These are phyloP conservation scores for Cygnus atratus DNA, from an alignment of 2,113 vertebrate genomes.

Conservation along the genomic window DNA sequence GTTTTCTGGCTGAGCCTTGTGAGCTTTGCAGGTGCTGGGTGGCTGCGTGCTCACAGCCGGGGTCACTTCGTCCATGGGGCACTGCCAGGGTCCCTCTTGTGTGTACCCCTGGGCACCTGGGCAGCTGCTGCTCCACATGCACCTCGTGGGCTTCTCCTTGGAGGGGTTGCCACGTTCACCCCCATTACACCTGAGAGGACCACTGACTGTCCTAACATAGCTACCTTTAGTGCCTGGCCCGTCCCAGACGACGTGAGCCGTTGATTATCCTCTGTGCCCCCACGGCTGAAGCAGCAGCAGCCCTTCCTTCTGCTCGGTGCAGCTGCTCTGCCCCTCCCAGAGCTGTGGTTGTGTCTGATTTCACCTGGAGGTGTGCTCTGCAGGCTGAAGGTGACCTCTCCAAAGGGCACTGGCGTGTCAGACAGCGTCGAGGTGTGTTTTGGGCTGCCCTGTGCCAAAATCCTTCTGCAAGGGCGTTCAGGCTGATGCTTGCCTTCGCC, in stretches of 20 bases:
- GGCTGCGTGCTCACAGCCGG: neutral
- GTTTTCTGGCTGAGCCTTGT: neutral
- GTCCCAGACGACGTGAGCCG: neutral
- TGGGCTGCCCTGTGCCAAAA: neutral
- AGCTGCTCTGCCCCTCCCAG: neutral
- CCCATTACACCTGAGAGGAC: neutral
- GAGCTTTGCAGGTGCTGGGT: neutral
- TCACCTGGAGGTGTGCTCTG: neutral
- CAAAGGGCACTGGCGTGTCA: neutral
- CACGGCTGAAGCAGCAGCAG: neutral
- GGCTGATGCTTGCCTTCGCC: neutral
- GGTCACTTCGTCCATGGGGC: neutral
- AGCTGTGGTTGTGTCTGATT: neutral
- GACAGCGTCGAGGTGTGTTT: neutral
- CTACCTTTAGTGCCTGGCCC: neutral
- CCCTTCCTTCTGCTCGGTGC: neutral
- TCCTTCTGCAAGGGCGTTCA: neutral
- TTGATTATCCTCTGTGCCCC: neutral
- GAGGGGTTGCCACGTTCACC: neutral
- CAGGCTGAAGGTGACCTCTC: neutral
- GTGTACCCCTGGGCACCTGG: neutral
- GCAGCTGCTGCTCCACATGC: neutral
- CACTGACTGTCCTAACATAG: neutral
- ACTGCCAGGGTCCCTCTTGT: neutral
- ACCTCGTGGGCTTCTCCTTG: neutral